phyloP scores from a whole-genome alignment of 2,888 invertebrate genomes.

The Cosmopolites sordidus region DNA sequence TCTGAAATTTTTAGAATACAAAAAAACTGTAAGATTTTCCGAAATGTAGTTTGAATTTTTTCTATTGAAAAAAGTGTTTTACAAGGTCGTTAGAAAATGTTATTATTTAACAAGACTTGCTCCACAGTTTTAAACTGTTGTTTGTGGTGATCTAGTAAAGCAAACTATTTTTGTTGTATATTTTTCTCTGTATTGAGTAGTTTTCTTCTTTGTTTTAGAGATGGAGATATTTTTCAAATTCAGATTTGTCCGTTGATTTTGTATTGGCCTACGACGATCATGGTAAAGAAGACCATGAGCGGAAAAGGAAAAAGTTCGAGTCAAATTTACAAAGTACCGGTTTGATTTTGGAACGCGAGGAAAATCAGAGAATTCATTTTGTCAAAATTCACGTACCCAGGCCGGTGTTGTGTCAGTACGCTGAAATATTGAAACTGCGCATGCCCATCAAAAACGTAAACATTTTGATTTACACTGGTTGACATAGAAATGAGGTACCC shows the following conservation, averaged over 20 bases:
- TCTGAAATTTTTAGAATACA: too few species aligned
- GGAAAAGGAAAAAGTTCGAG: constrained; percentile 57
- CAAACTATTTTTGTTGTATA: too few species aligned
- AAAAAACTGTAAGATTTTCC: too few species aligned
- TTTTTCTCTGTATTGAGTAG: too few species aligned
- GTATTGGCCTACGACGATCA: constrained; percentile 56
- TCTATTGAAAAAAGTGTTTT: too few species aligned
- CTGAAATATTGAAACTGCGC: constrained; percentile 71
- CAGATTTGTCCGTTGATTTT: constrained; percentile 56
- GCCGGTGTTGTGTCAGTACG: constrained; percentile 67
- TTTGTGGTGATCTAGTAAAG: too few species aligned
- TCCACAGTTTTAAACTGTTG: too few species aligned
- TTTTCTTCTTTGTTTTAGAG: constrained; percentile 49
- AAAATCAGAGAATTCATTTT: constrained; percentile 61
- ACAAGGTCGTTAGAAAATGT: too few species aligned
- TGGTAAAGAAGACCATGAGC: constrained; percentile 43
- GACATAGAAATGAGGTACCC: neutral
- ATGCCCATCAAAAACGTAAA: constrained; percentile 70
- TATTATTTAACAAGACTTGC: too few species aligned
- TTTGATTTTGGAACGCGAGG: constrained; percentile 57
- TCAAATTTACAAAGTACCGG: constrained; percentile 59
- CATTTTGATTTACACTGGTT: constrained; percentile 6
- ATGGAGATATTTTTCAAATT: constrained; percentile 53
- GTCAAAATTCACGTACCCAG: constrained; percentile 70
- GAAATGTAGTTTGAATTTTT: too few species aligned